Percentiles rank a stretch among this genome's conserved stretches.
Evolutionary conservation across 1,140 invertebrate species (phyloP).

Genomic region (Cheumatopsyche charites): DNA sequence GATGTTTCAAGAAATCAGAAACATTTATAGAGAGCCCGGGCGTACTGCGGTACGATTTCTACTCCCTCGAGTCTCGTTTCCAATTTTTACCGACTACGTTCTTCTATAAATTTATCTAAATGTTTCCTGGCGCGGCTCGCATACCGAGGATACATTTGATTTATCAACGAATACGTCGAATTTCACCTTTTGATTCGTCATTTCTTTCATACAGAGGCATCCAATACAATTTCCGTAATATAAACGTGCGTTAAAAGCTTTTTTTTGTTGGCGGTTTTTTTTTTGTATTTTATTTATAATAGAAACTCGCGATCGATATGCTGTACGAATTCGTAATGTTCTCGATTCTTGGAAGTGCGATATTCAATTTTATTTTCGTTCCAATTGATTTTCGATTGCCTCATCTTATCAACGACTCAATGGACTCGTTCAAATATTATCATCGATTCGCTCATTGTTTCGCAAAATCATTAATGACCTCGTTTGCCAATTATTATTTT

Average conservation of each 20-base stretch:
- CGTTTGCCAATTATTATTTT: too few relatives aligned
- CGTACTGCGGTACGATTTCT: not conserved
- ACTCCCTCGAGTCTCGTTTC: slow-evolving; percentile 18
- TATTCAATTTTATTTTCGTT: too few relatives aligned
- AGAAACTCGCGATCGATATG: too few relatives aligned
- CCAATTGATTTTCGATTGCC: too few relatives aligned
- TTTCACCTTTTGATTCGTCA: slow-evolving; percentile 15
- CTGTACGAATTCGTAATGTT: too few relatives aligned
- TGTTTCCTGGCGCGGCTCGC: slow-evolving; percentile 10
- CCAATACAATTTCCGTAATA: not conserved
- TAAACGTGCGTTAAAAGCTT: slow-evolving; percentile 1
- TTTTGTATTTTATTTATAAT: not conserved
- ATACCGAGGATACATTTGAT: not conserved
- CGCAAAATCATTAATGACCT: too few relatives aligned
- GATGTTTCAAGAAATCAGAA: not conserved
- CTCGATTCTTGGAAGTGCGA: too few relatives aligned
- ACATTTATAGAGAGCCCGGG: not conserved
- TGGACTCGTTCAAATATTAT: too few relatives aligned
- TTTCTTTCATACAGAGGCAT: not conserved
- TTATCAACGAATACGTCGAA: not conserved
- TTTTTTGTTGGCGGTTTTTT: not conserved
- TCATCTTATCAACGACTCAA: too few relatives aligned
- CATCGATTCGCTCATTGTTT: too few relatives aligned
- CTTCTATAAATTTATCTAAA: slow-evolving; percentile 26
- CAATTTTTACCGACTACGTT: not conserved